A percentile compares a stretch with the other conserved stretches of the same genome.
Evolutionary conservation across 2,113 vertebrate species (phyloP).

Genomic region (Gavialis gangeticus): DNA sequence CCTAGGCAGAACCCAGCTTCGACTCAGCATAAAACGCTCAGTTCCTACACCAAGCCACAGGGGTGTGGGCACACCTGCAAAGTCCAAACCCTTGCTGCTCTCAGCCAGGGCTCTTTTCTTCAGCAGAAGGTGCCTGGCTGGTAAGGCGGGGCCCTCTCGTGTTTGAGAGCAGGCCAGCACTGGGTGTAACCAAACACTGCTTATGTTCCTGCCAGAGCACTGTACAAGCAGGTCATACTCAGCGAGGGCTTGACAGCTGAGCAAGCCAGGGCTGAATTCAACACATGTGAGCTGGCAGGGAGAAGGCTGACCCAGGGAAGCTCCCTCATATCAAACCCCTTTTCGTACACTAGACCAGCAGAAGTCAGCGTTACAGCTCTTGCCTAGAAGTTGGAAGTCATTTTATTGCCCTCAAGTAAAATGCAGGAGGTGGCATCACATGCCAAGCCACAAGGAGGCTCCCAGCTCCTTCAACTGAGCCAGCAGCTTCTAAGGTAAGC

Average conservation of each 20-base stretch:
- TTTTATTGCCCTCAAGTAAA: accelerated
- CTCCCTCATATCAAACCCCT: neutral
- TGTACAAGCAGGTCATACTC: neutral
- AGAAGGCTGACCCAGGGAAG: accelerated
- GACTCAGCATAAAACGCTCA: neutral
- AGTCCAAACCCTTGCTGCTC: neutral
- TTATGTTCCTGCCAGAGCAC: accelerated
- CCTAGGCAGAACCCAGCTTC: no score
- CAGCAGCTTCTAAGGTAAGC: no score
- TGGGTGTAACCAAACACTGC: accelerated
- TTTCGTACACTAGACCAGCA: neutral
- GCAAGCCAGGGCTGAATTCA: accelerated
- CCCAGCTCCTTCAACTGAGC: neutral
- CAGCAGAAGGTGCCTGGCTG: neutral
- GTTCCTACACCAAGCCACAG: neutral
- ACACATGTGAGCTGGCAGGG: neutral
- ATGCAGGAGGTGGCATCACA: neutral
- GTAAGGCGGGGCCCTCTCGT: neutral
- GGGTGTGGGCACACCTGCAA: neutral
- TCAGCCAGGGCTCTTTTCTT: neutral
- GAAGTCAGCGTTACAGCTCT: accelerated
- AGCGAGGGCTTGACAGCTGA: neutral
- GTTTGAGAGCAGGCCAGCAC: neutral
- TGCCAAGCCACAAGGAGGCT: neutral
- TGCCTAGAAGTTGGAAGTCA: neutral